Evolutionary conservation across 2,113 vertebrate genomes (phyloP), one percentile per base, ranked within the genome.

Genomic region (Solea solea): DNA sequence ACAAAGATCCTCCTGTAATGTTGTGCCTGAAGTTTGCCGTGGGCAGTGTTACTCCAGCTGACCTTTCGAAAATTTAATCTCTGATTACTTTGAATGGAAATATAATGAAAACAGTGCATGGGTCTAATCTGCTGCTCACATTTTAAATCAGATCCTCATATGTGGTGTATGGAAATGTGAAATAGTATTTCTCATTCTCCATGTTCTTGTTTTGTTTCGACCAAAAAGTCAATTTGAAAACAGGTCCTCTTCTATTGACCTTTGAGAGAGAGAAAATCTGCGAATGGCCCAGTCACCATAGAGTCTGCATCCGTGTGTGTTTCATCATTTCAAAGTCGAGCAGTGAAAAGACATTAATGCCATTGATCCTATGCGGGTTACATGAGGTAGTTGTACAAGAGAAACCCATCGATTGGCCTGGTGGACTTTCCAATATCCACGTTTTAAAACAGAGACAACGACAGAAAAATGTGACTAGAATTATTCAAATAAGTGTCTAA

Each of bases 41-140:
- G 12, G 82, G 80, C 76, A 76, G 67, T 64, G 69, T 73, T 85
- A 70, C 71, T 83, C 69, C 58, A 50, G 4, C 63, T 90, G 90
- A 91, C 90, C 91, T 93, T 91, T 90, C 60, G 65, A 87, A 88
- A 86, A 82, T 82, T 40, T 80, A 65, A 86, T 86, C 78, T 87
- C 58, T 81, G 84, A 86, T 88, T 85, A 81, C 73, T 57, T 79
- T 83, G 52, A 82, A 82, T 66, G 39, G 48, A 53, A 78, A 82
- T 52, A 74, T 85, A 81, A 72, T 74, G 53, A 85, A 86, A 89
- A 67, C 71, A 67, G 54, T 48, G 48, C 63, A 72, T 34, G 65
- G 21, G 56, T 64, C 46, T 71, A 69, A 79, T 71, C 52, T 53
- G 50, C 39, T 28, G 56, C 61, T 75, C 28, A 25, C 59, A 61